Conservation (phyloP, 1,140 invertebrate genomes). For the Pogonus chalceus region DNA sequence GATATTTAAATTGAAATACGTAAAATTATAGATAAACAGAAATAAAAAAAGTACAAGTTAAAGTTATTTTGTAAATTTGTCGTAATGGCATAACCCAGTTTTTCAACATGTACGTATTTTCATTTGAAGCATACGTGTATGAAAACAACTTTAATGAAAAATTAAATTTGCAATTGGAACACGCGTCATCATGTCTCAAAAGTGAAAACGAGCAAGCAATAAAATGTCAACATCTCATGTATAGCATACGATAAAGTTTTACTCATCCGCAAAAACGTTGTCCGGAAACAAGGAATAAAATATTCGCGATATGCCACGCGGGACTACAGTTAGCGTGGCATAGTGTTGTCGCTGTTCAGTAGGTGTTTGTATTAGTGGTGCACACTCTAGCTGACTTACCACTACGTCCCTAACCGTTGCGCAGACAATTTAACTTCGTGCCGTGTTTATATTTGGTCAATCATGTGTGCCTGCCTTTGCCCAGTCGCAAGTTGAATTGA, state of each 20-base stretch:
- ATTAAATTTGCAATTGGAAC: not conserved
- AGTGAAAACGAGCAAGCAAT: not conserved
- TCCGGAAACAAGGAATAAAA: not conserved
- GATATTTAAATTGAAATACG: no score
- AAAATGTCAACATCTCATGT: not conserved
- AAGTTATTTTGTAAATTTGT: no score
- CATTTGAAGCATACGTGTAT: no score
- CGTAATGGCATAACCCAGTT: no score
- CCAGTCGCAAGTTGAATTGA: not conserved
- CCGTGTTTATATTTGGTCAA: conserved; percentile 3
- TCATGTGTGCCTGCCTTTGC: not conserved
- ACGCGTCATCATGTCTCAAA: not conserved
- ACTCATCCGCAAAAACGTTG: not conserved
- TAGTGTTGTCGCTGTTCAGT: not conserved
- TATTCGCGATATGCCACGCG: not conserved
- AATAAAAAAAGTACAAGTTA: no score
- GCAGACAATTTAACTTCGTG: not conserved
- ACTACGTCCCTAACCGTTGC: no score
- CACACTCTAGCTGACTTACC: not conserved
- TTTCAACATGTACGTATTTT: no score
- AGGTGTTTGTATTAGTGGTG: no score
- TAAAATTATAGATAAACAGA: no score
- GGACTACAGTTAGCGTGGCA: not conserved
- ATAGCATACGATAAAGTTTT: not conserved
- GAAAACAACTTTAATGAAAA: not conserved